Base-by-base conservation (phyloP, 2,113 vertebrate genomes). In the Pandion haliaetus region DNA sequence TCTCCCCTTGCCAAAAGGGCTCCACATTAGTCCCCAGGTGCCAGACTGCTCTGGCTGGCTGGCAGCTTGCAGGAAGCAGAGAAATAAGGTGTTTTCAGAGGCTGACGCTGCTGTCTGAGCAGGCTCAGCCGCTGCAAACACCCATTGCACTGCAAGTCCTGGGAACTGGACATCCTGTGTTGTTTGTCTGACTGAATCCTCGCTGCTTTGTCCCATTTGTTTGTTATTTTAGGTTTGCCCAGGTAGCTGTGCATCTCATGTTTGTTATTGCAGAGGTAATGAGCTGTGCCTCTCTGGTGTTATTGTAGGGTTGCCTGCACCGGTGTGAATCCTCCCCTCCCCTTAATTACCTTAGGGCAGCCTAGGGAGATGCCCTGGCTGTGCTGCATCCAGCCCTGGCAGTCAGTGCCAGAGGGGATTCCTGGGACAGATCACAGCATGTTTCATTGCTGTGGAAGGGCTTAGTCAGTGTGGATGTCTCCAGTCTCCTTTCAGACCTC, bases 201-300 rank as follows among this genome's bases (percentile, higher is more conserved):
- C 3, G 0, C 86, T 76, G 58, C 23, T 14, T 69, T 61, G 76
- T 70, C 42, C 54, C 4, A 8, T 86, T 76, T 79, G 61, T 92
- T 95, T 95, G 49, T 82, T 95, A 32, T 52, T 94, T 74, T 80
- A 88, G 72, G 58, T 83, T 95, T 92, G 23, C 38, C 62, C 69
- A 88, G n/a, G 80, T 80, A 62, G 36, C 63, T 49, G 36, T 70
- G 81, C 55, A n/a, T 83, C 80, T 55, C 14, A 1, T 86, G 28
- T 14, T 90, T 95, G 66, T 85, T 90, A 25, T 17, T 90, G 80
- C 15, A 5, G 47, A 82, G 72, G 67, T 83, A 90, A 83, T 83
- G 71, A 93, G 58, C 76, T 82, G 82, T 90, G 77, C 5, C 40
- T 21, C 5, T 94, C 58, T 54, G 28, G 8, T 31, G 31, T 76